Evolutionary conservation across 2,797 vertebrate genomes (phyloP).

Genomic region (Pterois miles): DNA sequence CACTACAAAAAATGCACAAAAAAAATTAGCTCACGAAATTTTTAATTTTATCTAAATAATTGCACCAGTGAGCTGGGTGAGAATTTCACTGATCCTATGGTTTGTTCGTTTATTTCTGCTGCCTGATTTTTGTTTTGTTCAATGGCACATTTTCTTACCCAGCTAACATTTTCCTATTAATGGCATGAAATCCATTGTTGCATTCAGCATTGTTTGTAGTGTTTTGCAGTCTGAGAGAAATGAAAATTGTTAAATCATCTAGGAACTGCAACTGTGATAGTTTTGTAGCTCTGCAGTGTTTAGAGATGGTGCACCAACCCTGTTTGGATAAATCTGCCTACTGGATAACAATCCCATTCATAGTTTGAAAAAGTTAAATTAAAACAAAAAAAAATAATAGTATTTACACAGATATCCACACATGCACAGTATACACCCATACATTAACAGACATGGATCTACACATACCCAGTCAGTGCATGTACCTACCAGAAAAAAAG

Average conservation of each 20-base stretch:
- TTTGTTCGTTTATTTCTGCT: not conserved
- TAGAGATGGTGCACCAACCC: not conserved
- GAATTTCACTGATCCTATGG: not conserved
- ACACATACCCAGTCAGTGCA: constrained; percentile 52
- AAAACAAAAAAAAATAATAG: constrained; percentile 51
- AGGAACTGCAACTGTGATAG: not conserved
- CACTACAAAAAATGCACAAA: constrained; percentile 23
- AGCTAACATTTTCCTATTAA: not conserved
- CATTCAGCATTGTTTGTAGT: constrained; percentile 2
- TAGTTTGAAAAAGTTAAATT: constrained; percentile 31
- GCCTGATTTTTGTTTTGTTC: not conserved
- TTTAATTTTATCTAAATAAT: not conserved
- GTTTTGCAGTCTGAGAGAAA: constrained; percentile 7
- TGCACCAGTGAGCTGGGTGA: not conserved
- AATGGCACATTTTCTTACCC: constrained; percentile 15
- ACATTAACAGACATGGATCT: constrained; percentile 43
- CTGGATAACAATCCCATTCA: constrained; percentile 19
- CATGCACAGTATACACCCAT: constrained; percentile 48
- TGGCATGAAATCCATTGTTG: constrained; percentile 18
- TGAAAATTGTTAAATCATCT: not conserved
- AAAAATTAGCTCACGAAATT: constrained; percentile 8
- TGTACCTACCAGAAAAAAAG: constrained; percentile 7
- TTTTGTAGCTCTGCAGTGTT: not conserved
- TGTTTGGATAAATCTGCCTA: not conserved
- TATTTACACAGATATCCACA: constrained; percentile 69